Evolutionary conservation across 2,797 vertebrate genomes (phyloP).

Genomic region (Odontamblyopus lacepedii): DNA sequence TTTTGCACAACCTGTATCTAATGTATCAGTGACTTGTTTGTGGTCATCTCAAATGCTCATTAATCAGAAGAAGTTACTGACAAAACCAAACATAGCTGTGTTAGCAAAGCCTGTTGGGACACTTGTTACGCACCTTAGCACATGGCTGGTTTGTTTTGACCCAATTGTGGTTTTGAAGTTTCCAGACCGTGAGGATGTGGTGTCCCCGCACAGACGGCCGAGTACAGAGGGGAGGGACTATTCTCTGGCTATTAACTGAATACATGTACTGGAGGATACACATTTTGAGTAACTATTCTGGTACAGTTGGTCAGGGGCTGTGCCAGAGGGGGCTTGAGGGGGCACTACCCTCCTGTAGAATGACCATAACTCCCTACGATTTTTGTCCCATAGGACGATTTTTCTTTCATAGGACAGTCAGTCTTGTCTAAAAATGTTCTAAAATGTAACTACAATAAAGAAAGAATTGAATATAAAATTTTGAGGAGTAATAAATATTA

Average conservation of each 20-base stretch:
- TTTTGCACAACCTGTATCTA: neutral
- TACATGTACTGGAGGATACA: no score
- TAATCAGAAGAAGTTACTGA: neutral
- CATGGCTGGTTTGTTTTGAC: neutral
- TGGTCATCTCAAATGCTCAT: neutral
- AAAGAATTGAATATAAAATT: no score
- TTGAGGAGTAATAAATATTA: no score
- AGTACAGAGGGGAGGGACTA: conserved; percentile 27
- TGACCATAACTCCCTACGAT: no score
- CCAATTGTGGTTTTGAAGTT: conserved; percentile 24
- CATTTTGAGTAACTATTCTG: conserved; percentile 12
- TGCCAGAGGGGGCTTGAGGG: no score
- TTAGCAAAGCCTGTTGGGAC: neutral
- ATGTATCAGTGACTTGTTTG: neutral
- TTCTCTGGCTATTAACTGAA: conserved; percentile 25
- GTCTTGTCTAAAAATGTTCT: no score
- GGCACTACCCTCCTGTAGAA: no score
- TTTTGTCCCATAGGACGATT: no score
- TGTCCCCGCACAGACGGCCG: conserved; percentile 15
- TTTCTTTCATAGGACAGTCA: no score
- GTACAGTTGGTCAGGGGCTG: no score
- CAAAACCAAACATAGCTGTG: neutral
- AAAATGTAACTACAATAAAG: no score
- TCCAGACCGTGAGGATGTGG: conserved; percentile 52
- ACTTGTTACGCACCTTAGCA: conserved; percentile 4